phyloP scores from a whole-genome alignment of 2,888 invertebrate species.

The Tipula vernalis region DNA sequence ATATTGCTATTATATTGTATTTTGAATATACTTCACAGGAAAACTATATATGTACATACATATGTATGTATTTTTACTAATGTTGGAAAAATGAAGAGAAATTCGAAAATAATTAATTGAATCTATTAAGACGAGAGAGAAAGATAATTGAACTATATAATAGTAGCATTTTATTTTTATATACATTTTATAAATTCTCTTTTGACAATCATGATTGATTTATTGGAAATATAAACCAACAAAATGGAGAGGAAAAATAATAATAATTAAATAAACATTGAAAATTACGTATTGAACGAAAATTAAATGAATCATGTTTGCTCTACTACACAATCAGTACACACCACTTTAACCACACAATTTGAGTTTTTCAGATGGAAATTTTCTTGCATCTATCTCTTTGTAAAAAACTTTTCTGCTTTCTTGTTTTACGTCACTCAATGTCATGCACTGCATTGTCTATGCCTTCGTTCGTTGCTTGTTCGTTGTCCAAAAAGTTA shows the following conservation, averaged over 20 bases:
- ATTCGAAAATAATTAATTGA: neutral
- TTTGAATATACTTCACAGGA: neutral
- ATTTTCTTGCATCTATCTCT: neutral
- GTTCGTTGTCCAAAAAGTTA: too few species aligned
- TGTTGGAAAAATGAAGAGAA: neutral
- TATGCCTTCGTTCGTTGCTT: too few species aligned
- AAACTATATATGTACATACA: neutral
- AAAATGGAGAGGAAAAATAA: neutral
- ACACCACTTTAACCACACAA: neutral
- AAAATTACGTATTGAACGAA: neutral
- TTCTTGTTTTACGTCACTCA: too few species aligned
- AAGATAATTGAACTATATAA: neutral
- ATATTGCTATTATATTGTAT: neutral
- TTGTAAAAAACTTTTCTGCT: too few species aligned
- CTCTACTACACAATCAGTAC: neutral
- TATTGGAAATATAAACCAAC: neutral
- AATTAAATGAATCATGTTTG: neutral
- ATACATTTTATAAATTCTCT: neutral
- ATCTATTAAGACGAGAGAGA: neutral
- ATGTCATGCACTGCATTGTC: too few species aligned
- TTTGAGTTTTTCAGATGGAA: neutral
- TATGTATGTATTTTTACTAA: neutral
- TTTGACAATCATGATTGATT: neutral
- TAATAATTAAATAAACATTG: neutral
- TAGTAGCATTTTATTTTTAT: neutral